Conservation (phyloP, 2,113 vertebrate species). For the Pollachius pollachius region DNA sequence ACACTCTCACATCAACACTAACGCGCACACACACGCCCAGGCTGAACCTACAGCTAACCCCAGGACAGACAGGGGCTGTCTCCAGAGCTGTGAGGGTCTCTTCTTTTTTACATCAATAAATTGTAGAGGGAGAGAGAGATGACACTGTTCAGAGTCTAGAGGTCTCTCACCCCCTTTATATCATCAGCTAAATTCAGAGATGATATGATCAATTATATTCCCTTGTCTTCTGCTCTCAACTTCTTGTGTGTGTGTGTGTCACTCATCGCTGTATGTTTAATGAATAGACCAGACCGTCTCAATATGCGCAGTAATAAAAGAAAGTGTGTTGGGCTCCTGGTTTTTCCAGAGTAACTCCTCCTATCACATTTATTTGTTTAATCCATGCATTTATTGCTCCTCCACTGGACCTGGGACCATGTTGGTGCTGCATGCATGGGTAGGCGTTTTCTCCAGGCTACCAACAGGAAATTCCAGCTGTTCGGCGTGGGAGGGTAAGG, state of each 20-base stretch:
- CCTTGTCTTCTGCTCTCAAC: too few relatives aligned
- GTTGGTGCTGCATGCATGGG: conserved; percentile 40
- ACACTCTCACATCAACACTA: too few relatives aligned
- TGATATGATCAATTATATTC: too few relatives aligned
- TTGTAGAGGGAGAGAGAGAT: too few relatives aligned
- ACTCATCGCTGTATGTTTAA: conserved; percentile 20
- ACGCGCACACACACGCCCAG: too few relatives aligned
- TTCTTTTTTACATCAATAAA: too few relatives aligned
- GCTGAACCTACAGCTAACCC: too few relatives aligned
- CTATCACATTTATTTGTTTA: conserved; percentile 29
- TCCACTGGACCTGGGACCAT: conserved; percentile 48
- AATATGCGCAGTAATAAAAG: conserved; percentile 27
- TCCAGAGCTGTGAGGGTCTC: too few relatives aligned
- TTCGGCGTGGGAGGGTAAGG: background rate
- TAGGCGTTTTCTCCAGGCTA: conserved; percentile 47
- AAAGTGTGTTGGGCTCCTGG: conserved; percentile 22
- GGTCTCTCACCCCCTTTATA: too few relatives aligned
- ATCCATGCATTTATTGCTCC: conserved; percentile 22
- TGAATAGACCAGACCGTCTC: conserved; percentile 3
- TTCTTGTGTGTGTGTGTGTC: conserved; percentile 2
- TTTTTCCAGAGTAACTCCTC: conserved; percentile 26
- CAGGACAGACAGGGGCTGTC: too few relatives aligned
- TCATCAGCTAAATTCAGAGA: too few relatives aligned
- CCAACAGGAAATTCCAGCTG: conserved; percentile 70
- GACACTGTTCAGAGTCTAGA: too few relatives aligned